These are phyloP conservation scores for Andrena flavipes DNA, from an alignment of 2,888 invertebrate genomes.

Conservation along the genomic window DNA sequence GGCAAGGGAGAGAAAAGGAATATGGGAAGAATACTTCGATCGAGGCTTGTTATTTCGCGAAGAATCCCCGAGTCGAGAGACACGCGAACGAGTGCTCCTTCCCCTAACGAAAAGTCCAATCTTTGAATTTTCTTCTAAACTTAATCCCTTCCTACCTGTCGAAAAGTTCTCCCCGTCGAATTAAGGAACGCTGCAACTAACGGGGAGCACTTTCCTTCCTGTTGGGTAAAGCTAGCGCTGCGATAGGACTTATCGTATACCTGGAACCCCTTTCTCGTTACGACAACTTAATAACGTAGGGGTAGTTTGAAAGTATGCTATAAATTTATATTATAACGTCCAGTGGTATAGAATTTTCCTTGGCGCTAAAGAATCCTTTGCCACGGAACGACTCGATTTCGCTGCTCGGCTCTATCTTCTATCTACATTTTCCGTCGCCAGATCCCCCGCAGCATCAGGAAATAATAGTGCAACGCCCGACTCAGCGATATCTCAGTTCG, in stretches of 20 bases:
- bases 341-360: neutral
- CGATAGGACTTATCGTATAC: slow-evolving; percentile 8
- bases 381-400: neutral
- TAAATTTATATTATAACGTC: neutral
- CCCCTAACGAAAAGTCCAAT: neutral
- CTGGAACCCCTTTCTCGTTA: neutral
- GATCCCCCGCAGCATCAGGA: neutral
- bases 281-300: slow-evolving; percentile 17
- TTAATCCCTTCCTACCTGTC: neutral
- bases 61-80: neutral
- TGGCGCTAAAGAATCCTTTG: neutral
- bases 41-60: slow-evolving; percentile 25
- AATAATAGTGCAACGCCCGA: neutral
- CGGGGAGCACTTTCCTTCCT: neutral
- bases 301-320: neutral
- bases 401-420: neutral
- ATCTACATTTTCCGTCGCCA: neutral
- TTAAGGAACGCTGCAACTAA: neutral
- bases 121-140: too few relatives aligned
- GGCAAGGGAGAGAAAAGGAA: neutral
- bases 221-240: neutral
- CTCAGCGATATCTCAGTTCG: neutral
- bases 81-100: neutral
- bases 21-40: neutral
- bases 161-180: neutral